Conservation (phyloP, 2,113 vertebrate genomes). For the Regulus satrapa region DNA sequence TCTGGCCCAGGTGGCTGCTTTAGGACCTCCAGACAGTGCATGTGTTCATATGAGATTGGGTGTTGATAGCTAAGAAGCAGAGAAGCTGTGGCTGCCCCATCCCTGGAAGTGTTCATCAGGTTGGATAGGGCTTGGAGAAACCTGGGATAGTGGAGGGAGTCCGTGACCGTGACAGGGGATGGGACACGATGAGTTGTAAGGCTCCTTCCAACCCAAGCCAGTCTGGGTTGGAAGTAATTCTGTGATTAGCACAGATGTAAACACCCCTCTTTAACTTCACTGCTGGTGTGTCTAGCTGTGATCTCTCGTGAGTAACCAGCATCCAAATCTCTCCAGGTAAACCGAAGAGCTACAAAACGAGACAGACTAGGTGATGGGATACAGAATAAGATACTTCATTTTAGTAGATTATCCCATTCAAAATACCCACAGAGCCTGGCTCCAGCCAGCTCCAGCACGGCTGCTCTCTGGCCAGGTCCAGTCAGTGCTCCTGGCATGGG, state of each 20-base stretch:
- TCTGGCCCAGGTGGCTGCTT: not conserved
- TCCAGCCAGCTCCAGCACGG: not conserved
- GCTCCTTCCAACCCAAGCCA: not conserved
- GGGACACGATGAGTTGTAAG: not conserved
- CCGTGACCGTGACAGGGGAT: accelerated
- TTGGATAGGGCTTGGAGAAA: not conserved
- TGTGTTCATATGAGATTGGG: accelerated
- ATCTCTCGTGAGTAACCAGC: not conserved
- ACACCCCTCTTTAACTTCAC: accelerated
- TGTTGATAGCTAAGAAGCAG: not conserved
- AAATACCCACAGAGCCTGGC: not conserved
- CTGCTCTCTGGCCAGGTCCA: not conserved
- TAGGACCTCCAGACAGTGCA: not conserved
- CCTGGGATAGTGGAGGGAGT: not conserved
- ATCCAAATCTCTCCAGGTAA: not conserved
- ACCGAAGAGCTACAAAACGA: not conserved
- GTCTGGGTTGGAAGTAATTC: not conserved
- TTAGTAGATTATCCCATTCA: not conserved
- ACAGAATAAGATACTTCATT: not conserved
- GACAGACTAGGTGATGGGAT: not conserved
- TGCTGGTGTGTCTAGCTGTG: not conserved
- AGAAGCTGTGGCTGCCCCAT: not conserved
- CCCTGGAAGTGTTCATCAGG: not conserved
- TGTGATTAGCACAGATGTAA: not conserved
- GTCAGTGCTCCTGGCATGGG: not conserved